phyloP scores from a whole-genome alignment of 2,888 invertebrate genomes.

The Spodoptera picta region DNA sequence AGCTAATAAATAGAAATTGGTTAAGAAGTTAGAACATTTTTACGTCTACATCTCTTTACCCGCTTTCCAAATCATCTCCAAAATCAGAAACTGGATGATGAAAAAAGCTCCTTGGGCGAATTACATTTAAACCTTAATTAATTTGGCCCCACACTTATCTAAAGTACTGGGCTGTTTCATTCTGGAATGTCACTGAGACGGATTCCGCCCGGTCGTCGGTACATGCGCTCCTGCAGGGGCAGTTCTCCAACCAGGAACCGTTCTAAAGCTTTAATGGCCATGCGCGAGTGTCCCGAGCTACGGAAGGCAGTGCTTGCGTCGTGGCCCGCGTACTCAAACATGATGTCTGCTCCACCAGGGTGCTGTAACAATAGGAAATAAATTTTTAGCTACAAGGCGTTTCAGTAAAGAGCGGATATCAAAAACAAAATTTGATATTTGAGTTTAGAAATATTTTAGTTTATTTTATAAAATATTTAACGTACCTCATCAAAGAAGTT shows the following conservation, averaged over 20 bases:
- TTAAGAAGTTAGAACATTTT: conserved; percentile 4
- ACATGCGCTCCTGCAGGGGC: conserved; percentile 92
- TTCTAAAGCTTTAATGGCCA: conserved; percentile 90
- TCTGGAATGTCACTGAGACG: conserved; percentile 88
- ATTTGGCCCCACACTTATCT: conserved; percentile 23
- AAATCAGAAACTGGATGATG: not conserved
- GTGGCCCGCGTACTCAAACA: conserved; percentile 94
- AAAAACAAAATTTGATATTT: too few species aligned
- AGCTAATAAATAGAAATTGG: not conserved
- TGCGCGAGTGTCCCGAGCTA: conserved; percentile 92
- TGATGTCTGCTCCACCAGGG: conserved; percentile 94
- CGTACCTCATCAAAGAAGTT: conserved; percentile 91
- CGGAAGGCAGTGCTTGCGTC: conserved; percentile 95
- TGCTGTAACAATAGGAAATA: conserved; percentile 88
- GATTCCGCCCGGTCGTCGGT: conserved; percentile 90
- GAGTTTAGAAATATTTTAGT: not conserved
- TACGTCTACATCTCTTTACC: too few species aligned
- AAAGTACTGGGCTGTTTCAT: conserved; percentile 57
- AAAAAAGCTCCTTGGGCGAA: conserved; percentile 3
- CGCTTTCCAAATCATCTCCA: conserved; percentile 9
- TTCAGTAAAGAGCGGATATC: not conserved
- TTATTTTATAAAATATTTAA: conserved; percentile 28
- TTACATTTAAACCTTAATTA: conserved; percentile 11
- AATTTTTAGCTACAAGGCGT: conserved; percentile 7
- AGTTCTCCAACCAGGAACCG: conserved; percentile 93